Evolutionary conservation across 2,797 vertebrate genomes (phyloP).

Genomic region (Sebastes vulpes): DNA sequence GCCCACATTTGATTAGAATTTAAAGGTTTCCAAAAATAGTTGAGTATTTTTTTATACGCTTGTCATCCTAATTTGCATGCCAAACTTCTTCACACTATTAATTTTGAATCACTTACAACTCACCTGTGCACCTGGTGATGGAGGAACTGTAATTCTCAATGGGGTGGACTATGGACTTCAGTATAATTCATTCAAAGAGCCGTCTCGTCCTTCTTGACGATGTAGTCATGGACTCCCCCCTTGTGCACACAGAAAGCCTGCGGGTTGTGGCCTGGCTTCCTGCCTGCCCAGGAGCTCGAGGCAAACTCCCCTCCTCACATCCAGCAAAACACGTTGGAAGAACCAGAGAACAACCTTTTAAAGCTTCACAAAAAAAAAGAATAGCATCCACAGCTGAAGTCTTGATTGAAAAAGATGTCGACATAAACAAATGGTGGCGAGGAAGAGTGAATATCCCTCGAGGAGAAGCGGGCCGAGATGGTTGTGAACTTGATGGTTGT

Average conservation of each 20-base stretch:
- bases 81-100: neutral
- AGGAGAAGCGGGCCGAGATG: neutral
- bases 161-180: slow-evolving; percentile 51
- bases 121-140: slow-evolving; percentile 66
- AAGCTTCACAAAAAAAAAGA: neutral
- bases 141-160: slow-evolving; percentile 50
- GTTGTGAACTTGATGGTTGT: neutral
- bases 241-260: slow-evolving; percentile 74
- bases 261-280: slow-evolving; percentile 24
- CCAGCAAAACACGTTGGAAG: slow-evolving; percentile 21
- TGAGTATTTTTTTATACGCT: neutral
- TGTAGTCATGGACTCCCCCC: slow-evolving; percentile 69
- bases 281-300: neutral
- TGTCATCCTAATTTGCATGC: slow-evolving; percentile 63
- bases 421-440: neutral
- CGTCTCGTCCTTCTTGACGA: slow-evolving; percentile 9
- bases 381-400: neutral
- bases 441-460: neutral
- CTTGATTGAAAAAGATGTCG: neutral
- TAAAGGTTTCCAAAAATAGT: too few species aligned
- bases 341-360: neutral
- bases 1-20: neutral
- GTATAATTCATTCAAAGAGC: slow-evolving; percentile 43
- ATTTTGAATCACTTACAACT: slow-evolving; percentile 51
- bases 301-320: slow-evolving; percentile 1